These are phyloP conservation scores for Psilopsiagon aymara DNA, from an alignment of 2,113 vertebrate species.

Conservation along the genomic window DNA sequence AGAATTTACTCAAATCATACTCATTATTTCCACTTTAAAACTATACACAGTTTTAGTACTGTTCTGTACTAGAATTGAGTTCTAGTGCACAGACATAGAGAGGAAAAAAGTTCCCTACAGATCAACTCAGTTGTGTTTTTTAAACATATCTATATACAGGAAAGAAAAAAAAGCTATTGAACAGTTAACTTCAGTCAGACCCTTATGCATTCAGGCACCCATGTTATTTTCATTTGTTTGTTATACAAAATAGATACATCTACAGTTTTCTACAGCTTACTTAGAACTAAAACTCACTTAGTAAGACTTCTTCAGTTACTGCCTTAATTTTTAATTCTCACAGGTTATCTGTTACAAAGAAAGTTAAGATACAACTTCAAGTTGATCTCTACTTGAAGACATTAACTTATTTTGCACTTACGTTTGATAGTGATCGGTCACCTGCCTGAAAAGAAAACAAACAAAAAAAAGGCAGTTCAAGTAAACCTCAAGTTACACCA, in stretches of 20 bases:
- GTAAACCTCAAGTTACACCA: background rate
- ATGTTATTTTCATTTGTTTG: background rate
- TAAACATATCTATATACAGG: background rate
- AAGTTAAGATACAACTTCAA: background rate
- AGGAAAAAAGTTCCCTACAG: background rate
- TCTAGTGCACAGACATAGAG: background rate
- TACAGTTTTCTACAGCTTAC: background rate
- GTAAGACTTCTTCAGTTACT: background rate
- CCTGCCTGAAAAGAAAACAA: conserved; percentile 82
- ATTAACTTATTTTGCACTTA: conserved; percentile 78
- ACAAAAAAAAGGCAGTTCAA: background rate
- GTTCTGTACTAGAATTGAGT: background rate
- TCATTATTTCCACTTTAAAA: background rate
- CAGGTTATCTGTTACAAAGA: background rate
- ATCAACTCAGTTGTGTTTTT: background rate
- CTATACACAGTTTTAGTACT: background rate
- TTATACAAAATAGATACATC: background rate
- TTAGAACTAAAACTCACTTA: background rate
- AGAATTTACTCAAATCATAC: background rate
- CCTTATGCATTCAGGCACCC: background rate
- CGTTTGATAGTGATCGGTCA: conserved; percentile 90
- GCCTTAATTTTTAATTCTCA: background rate
- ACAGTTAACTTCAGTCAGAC: background rate
- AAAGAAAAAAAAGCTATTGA: background rate
- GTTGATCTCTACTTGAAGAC: background rate